phyloP scores from a whole-genome alignment of 2,888 invertebrate genomes.

The Eumacrocentrus americanus region DNA sequence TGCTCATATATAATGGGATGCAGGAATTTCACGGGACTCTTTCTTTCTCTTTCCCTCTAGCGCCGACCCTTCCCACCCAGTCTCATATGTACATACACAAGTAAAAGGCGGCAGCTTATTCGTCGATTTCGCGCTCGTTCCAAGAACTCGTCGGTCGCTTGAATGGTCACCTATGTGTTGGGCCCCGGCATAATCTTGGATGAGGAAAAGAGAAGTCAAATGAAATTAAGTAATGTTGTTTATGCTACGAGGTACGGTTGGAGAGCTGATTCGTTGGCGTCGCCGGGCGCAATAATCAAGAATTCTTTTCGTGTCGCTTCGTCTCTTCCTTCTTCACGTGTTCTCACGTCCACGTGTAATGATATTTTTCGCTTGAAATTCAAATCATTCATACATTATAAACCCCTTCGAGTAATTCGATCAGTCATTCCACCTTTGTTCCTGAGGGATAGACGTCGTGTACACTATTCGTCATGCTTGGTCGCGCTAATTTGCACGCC shows the following conservation, averaged over 20 bases:
- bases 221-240: constrained; percentile 14
- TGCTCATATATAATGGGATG: constrained; percentile 41
- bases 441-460: neutral
- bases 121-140: constrained; percentile 36
- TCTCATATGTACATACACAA: constrained; percentile 11
- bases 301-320: neutral
- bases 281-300: neutral
- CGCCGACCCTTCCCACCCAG: constrained; percentile 16
- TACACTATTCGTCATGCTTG: neutral
- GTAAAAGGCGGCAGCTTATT: constrained; percentile 29
- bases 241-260: neutral
- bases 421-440: constrained; percentile 6
- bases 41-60: constrained; percentile 12
- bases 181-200: neutral
- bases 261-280: neutral
- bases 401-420: constrained; percentile 4
- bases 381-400: neutral
- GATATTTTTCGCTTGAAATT: neutral
- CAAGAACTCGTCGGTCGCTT: constrained; percentile 28
- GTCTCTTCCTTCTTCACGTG: neutral
- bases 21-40: constrained; percentile 37
- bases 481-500: constrained; percentile 7
- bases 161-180: constrained; percentile 36
- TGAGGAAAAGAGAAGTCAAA: neutral
- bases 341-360: neutral